Evolutionary conservation across 2,113 vertebrate genomes (phyloP).

Genomic region (Ctenodactylus gundi): DNA sequence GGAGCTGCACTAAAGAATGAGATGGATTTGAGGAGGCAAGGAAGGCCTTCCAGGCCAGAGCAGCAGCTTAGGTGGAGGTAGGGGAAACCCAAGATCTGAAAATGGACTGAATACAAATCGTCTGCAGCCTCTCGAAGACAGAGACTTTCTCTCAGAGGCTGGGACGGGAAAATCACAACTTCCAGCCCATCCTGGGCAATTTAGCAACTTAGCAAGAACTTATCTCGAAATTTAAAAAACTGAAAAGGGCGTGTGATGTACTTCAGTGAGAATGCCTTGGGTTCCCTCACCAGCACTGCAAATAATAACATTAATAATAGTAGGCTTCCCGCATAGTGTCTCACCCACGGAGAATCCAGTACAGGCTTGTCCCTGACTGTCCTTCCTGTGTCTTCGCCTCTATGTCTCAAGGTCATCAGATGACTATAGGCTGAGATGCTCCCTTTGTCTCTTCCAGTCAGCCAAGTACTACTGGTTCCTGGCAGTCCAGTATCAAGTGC

Average conservation of each 20-base stretch:
- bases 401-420: background rate
- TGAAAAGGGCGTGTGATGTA: background rate
- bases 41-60: background rate
- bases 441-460: background rate
- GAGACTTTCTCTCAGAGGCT: background rate
- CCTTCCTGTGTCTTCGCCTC: background rate
- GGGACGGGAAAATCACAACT: background rate
- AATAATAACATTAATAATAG: no score
- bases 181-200: background rate
- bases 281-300: no score
- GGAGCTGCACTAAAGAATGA: background rate
- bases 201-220: background rate
- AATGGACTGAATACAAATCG: background rate
- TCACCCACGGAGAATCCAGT: background rate
- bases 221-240: background rate
- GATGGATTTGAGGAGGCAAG: background rate
- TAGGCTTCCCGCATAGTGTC: background rate
- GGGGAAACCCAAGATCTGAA: background rate
- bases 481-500: background rate
- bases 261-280: no score
- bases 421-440: background rate
- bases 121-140: background rate
- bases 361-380: background rate
- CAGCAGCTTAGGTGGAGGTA: background rate
- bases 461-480: background rate